These are phyloP conservation scores for Cherax quadricarinatus DNA, from an alignment of 1,140 invertebrate species.

Conservation along the genomic window DNA sequence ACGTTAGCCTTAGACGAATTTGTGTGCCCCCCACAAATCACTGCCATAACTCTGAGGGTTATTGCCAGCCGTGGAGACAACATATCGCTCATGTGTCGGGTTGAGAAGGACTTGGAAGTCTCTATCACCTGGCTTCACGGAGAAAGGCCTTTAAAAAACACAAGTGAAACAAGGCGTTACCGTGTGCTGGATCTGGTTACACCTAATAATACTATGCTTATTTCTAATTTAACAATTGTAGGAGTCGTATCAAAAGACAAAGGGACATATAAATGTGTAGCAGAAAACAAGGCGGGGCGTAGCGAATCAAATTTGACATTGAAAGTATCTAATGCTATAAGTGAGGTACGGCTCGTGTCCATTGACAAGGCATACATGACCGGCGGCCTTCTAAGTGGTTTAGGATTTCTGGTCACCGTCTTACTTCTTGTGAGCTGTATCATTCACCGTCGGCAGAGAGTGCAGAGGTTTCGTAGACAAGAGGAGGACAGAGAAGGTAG, in stretches of 20 bases:
- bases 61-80: constrained; percentile 81
- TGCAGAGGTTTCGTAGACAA: constrained; percentile 41
- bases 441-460: constrained; percentile 53
- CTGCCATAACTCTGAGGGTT: constrained; percentile 63
- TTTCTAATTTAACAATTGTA: constrained; percentile 83
- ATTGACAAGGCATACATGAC: constrained; percentile 54
- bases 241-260: constrained; percentile 84
- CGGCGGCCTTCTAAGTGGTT: constrained; percentile 39
- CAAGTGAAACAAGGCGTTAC: constrained; percentile 58
- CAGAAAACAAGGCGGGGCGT: constrained; percentile 87
- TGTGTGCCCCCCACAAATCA: constrained; percentile 83
- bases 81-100: constrained; percentile 84
- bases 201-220: constrained; percentile 70
- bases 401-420: constrained; percentile 47
- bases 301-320: constrained; percentile 83
- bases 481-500: constrained; percentile 55
- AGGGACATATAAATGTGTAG: constrained; percentile 85
- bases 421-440: constrained; percentile 52
- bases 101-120: constrained; percentile 84
- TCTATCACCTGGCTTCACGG: constrained; percentile 80
- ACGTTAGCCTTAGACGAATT: constrained; percentile 87
- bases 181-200: constrained; percentile 49
- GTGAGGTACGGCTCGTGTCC: constrained; percentile 37
- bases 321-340: constrained; percentile 78
- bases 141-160: constrained; percentile 79